phyloP scores from a whole-genome alignment of 2,888 invertebrate species.

The Cenopis cana region DNA sequence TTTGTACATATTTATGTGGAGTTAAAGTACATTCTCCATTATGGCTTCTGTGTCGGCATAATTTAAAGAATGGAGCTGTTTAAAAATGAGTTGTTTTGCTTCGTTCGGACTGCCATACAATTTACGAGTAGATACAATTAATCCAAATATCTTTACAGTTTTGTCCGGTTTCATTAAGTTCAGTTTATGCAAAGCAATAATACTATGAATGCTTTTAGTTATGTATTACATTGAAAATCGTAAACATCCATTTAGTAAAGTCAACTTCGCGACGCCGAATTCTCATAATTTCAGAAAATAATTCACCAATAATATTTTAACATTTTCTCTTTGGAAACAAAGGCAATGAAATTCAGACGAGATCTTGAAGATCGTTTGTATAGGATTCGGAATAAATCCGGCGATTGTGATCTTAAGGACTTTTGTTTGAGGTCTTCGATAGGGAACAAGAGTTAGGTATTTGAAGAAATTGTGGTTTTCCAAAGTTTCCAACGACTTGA shows the following conservation, averaged over 20 bases:
- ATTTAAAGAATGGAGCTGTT: no score
- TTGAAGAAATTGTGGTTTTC: neutral
- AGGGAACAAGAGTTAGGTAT: neutral
- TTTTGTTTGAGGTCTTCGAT: conserved; percentile 3
- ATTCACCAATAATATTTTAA: conserved; percentile 7
- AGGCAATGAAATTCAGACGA: conserved; percentile 29
- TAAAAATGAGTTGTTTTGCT: no score
- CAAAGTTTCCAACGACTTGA: neutral
- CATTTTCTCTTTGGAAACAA: conserved; percentile 32
- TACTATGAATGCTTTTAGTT: conserved; percentile 3
- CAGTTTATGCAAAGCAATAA: no score
- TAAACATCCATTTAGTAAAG: conserved; percentile 8
- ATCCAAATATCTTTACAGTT: no score
- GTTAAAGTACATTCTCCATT: no score
- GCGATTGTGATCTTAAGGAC: conserved; percentile 20
- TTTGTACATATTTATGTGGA: no score
- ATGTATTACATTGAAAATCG: neutral
- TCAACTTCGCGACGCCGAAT: conserved; percentile 15
- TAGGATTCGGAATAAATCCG: conserved; percentile 25
- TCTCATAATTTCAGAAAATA: conserved; percentile 7
- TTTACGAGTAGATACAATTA: no score
- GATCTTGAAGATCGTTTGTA: conserved; percentile 25
- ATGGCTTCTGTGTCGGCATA: no score
- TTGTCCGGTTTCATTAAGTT: no score
- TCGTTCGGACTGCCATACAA: no score